Base-by-base conservation (phyloP, 2,113 vertebrate species). In the Ranitomeya imitator region DNA sequence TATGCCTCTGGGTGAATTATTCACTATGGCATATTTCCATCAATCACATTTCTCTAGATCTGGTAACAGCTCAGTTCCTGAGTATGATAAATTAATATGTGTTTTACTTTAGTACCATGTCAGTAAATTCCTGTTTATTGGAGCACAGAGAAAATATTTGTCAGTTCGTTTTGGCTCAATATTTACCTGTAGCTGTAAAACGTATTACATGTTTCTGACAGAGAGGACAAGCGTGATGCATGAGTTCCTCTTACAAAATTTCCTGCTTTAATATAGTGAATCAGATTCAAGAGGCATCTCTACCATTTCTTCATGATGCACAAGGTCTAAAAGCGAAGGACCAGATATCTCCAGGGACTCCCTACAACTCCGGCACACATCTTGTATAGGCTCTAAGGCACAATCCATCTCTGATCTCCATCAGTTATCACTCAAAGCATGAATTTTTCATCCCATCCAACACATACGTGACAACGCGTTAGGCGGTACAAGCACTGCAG, bases 341-440 rank as follows among this genome's bases (percentile, higher is more conserved):
- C 51, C 76, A 51, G 37, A 79, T 26, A 19, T 86, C 85, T 86
- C 74, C 26, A 54, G 74, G 85, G 85, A 67, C 76, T 65, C 60
- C 61, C 71, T 51, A 54, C 45, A 79, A 52, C 76, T 78, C 60
- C 60, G 15, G n/a, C 85, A 65, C 74, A 61, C 85, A 12, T 65
- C 85, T 52, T 79, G n/a, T 78, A 65, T 86, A 51, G 78, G 77
- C 85, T 80, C 85, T 55, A 45, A 79, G 63, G 86, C 80, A 80
- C 52, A 71, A 80, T 79, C 78, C 26, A 69, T 71, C 77, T 87
- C 77, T 87, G 77, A 87, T 87, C 77, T 87, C 76, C 86, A 87
- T 87, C 76, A 77, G 85, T 86, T 37, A 61, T 78, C 77, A 79
- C 63, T 65, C 37, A 69, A 23, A 80, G 52, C 63, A 87, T 80